Base-by-base conservation (phyloP, 2,797 vertebrate species). In the Capromys pilorides region DNA sequence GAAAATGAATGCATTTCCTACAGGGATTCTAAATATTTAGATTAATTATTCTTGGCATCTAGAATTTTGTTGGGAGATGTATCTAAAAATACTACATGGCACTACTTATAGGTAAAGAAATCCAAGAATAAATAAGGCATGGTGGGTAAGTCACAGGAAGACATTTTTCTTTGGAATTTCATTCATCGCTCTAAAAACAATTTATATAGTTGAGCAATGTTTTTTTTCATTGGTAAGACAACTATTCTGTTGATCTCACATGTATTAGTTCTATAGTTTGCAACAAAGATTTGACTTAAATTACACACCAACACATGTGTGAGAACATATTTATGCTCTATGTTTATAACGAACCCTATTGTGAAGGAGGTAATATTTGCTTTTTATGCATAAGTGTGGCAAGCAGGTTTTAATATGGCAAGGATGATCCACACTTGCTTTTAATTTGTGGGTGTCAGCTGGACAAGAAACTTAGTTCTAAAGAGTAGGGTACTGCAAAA, bases 11-110 rank as follows among this genome's bases (percentile, higher is more conserved):
- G 83, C 95, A 85, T 94, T 97, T 90, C 64, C 66, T 80, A n/a
- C 62, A 77, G 95, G 4, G 45, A 93, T 77, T 92, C 69, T 91
- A 79, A 96, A 90, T 96, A 86, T 95, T 96, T 92, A 81, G 64
- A 93, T 88, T 51, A 92, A 88, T 92, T 88, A 39, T 73, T 80
- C 3, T 94, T 83, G 36, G 26, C 69, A 75, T 92, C 10, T 81
- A 90, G 33, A 89, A 89, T 88, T 94, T 88, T 94, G 41, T 91
- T 95, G 51, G 67, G 78, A 7, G 22, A 69, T 82, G 18, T 4
- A 90, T 88, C 54, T 18, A 71, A 88, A 96, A 86, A 67, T 24
- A 88, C 57, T 92, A 54, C 24, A 59, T 92, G 79, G 22, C 51
- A 81, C 1, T 62, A 83, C 12, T 78, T 80, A 80, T 4, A 31